phyloP scores from a whole-genome alignment of 2,797 vertebrate species.

The Notolabrus celidotus region DNA sequence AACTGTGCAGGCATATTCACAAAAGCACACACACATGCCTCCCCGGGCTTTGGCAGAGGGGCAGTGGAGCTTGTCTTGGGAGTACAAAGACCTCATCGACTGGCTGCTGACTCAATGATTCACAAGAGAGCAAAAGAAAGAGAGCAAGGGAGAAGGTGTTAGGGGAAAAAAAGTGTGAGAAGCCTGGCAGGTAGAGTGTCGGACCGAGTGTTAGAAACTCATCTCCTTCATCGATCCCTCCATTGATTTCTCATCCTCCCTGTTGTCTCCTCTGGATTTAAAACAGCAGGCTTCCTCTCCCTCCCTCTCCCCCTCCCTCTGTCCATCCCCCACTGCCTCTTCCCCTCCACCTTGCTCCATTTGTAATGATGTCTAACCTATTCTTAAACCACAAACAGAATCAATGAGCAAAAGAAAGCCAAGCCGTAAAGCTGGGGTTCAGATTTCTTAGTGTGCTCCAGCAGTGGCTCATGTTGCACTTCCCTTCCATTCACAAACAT shows the following conservation, averaged over 20 bases:
- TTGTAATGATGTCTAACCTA: constrained; percentile 70
- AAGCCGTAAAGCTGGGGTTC: constrained; percentile 49
- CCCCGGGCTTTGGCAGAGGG: constrained; percentile 78
- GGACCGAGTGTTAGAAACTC: constrained; percentile 79
- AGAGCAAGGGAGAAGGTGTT: constrained; percentile 45
- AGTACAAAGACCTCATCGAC: constrained; percentile 86
- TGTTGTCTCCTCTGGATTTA: constrained; percentile 83
- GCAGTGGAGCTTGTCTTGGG: constrained; percentile 82
- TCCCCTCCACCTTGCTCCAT: constrained; percentile 57
- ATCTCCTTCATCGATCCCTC: constrained; percentile 82
- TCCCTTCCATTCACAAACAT: constrained; percentile 41
- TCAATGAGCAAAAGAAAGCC: constrained; percentile 71
- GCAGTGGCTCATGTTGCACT: constrained; percentile 32
- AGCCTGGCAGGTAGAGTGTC: constrained; percentile 77
- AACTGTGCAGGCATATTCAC: constrained; percentile 71
- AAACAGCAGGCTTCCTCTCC: constrained; percentile 78
- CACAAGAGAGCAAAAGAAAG: constrained; percentile 68
- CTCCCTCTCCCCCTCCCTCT: constrained; percentile 59
- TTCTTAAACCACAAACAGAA: constrained; percentile 74
- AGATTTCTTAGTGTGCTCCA: constrained; percentile 39
- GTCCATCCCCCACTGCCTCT: constrained; percentile 73
- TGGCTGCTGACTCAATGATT: constrained; percentile 87
- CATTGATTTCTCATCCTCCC: constrained; percentile 85
- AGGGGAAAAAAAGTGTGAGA: constrained; percentile 69
- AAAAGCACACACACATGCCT: constrained; percentile 75